Conservation (phyloP, 1,140 invertebrate species). For the Pemphigus obesinymphae region DNA sequence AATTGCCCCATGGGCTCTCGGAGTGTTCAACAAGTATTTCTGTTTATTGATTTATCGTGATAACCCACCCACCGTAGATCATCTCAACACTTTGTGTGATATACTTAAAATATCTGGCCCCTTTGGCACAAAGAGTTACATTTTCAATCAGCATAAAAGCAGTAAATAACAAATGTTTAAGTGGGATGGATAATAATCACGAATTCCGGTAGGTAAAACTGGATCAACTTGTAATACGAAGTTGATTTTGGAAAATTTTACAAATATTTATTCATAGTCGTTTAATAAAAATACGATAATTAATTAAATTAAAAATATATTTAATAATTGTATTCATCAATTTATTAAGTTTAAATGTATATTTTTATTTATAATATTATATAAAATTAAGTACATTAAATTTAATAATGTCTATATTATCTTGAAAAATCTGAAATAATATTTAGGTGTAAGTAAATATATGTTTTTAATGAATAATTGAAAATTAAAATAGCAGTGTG, state of each 20-base stretch:
- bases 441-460: too few relatives aligned
- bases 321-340: too few relatives aligned
- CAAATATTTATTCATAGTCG: too few relatives aligned
- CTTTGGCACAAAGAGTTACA: slow-evolving; percentile 23
- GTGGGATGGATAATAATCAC: neutral
- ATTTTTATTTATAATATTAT: too few relatives aligned
- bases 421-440: too few relatives aligned
- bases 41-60: slow-evolving; percentile 34
- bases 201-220: neutral
- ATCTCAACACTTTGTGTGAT: slow-evolving; percentile 35
- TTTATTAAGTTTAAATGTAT: too few relatives aligned
- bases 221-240: neutral
- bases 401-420: neutral
- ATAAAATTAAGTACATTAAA: too few relatives aligned
- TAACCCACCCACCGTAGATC: slow-evolving; percentile 19
- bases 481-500: too few relatives aligned
- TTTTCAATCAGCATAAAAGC: slow-evolving; percentile 3
- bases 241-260: neutral
- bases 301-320: too few relatives aligned
- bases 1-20: slow-evolving; percentile 22
- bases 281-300: too few relatives aligned
- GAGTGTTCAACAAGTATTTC: slow-evolving; percentile 28
- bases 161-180: neutral
- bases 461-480: too few relatives aligned
- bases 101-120: slow-evolving; percentile 6